phyloP scores from a whole-genome alignment of 2,888 invertebrate species.

The Oscheius onirici region DNA sequence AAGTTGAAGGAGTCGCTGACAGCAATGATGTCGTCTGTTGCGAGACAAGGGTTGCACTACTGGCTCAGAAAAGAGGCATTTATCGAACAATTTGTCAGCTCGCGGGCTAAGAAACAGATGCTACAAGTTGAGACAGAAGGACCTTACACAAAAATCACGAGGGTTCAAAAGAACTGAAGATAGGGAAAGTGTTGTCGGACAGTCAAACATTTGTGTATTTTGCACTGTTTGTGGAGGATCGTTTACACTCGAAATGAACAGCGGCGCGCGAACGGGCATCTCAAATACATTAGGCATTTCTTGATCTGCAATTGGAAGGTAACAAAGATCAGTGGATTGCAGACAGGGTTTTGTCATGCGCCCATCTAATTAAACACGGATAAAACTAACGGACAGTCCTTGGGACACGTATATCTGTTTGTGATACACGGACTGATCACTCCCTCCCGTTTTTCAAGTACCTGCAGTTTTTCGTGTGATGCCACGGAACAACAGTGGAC shows the following conservation, averaged over 20 bases:
- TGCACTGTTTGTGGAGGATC: conserved; percentile 27
- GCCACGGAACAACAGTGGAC: too few relatives aligned
- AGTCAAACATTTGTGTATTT: conserved; percentile 9
- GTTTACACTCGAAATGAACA: conserved; percentile 22
- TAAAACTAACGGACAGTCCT: conserved; percentile 22
- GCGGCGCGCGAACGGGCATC: conserved; percentile 1
- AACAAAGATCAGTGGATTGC: not conserved
- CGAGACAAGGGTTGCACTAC: not conserved
- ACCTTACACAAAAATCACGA: not conserved
- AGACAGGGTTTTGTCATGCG: not conserved
- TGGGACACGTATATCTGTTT: conserved; percentile 30
- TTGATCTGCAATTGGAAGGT: not conserved
- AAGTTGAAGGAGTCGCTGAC: conserved; percentile 23
- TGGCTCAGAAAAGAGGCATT: not conserved
- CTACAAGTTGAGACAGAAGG: not conserved
- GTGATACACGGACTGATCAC: conserved; percentile 20
- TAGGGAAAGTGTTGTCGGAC: not conserved
- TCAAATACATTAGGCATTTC: not conserved
- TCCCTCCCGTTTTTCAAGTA: conserved; percentile 3
- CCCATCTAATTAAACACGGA: conserved; percentile 17
- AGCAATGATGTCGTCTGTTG: not conserved
- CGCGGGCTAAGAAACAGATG: not conserved
- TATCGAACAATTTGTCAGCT: not conserved
- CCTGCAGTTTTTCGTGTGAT: not conserved
- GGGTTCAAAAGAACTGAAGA: not conserved